phyloP scores from a whole-genome alignment of 2,113 vertebrate genomes.

The Urocitellus parryii region DNA sequence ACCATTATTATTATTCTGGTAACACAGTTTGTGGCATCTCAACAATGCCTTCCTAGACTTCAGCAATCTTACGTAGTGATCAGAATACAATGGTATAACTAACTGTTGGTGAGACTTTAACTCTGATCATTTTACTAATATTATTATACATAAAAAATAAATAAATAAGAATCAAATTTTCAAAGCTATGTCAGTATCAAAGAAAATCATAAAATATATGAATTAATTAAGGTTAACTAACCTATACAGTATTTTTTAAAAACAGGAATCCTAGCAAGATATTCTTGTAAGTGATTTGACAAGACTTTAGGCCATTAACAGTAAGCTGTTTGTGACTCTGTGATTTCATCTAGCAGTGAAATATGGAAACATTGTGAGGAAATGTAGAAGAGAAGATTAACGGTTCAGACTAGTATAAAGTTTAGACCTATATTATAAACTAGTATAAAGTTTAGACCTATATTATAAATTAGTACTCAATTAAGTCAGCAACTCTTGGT shows the following conservation, averaged over 20 bases:
- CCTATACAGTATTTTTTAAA: slow-evolving; percentile 41
- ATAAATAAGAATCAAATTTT: slow-evolving; percentile 31
- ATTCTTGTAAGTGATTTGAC: slow-evolving; percentile 58
- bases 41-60: slow-evolving; percentile 44
- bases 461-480: slow-evolving; percentile 52
- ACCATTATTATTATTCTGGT: background rate
- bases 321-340: slow-evolving; percentile 31
- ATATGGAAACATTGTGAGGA: slow-evolving; percentile 35
- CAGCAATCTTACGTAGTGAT: background rate
- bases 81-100: slow-evolving; percentile 41
- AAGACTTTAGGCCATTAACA: slow-evolving; percentile 44
- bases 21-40: slow-evolving; percentile 2
- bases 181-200: slow-evolving; percentile 28
- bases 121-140: slow-evolving; percentile 15
- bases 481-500: slow-evolving; percentile 19
- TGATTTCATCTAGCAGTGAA: slow-evolving; percentile 58
- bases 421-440: slow-evolving; percentile 53
- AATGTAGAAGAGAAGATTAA: slow-evolving; percentile 23
- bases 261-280: slow-evolving; percentile 14
- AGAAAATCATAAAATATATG: slow-evolving; percentile 34
- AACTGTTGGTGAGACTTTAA: slow-evolving; percentile 51
- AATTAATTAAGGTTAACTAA: slow-evolving; percentile 55
- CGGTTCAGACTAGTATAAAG: background rate
- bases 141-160: slow-evolving; percentile 27
- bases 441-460: slow-evolving; percentile 33